phyloP scores from a whole-genome alignment of 2,888 invertebrate genomes.

The Hirtodrosophila cameraria region DNA sequence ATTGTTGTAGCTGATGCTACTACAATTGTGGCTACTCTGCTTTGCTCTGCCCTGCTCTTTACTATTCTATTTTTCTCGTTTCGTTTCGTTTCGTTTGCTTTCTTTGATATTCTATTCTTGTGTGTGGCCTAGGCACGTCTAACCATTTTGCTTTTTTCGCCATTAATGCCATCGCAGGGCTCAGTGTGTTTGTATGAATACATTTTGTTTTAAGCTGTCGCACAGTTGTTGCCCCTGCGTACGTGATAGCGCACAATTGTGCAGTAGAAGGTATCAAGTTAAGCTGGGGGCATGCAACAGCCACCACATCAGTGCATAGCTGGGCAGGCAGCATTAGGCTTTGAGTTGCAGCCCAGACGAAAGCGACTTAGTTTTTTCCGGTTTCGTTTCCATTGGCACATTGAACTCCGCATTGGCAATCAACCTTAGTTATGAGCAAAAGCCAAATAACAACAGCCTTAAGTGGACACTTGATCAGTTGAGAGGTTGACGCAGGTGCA shows the following conservation, averaged over 20 bases:
- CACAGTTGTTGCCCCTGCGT: constrained; percentile 42
- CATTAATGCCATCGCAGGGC: constrained; percentile 71
- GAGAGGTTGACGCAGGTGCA: constrained; percentile 2
- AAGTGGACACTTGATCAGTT: constrained; percentile 60
- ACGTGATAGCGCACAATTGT: constrained; percentile 49
- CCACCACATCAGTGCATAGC: constrained; percentile 23
- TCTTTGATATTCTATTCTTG: not conserved
- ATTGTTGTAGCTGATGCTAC: constrained; percentile 24
- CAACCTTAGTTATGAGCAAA: constrained; percentile 31
- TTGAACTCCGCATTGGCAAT: constrained; percentile 37
- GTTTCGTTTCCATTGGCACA: constrained; percentile 31
- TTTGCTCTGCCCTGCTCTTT: constrained; percentile 2
- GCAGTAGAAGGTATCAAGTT: not conserved
- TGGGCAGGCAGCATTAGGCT: constrained; percentile 29
- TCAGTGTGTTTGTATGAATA: constrained; percentile 58
- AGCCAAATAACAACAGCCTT: constrained; percentile 32
- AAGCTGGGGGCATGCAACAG: too few species aligned
- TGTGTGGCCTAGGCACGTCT: constrained; percentile 58
- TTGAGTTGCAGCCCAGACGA: constrained; percentile 11
- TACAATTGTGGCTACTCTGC: constrained; percentile 43
- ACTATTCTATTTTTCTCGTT: not conserved
- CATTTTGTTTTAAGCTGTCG: constrained; percentile 67
- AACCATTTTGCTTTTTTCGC: constrained; percentile 65
- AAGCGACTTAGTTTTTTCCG: constrained; percentile 34
- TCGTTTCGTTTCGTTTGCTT: constrained; percentile 5